Percentiles rank a stretch among this genome's conserved stretches.
phyloP scores from a whole-genome alignment of 2,888 invertebrate species.

The Drosophila kuntzei region DNA sequence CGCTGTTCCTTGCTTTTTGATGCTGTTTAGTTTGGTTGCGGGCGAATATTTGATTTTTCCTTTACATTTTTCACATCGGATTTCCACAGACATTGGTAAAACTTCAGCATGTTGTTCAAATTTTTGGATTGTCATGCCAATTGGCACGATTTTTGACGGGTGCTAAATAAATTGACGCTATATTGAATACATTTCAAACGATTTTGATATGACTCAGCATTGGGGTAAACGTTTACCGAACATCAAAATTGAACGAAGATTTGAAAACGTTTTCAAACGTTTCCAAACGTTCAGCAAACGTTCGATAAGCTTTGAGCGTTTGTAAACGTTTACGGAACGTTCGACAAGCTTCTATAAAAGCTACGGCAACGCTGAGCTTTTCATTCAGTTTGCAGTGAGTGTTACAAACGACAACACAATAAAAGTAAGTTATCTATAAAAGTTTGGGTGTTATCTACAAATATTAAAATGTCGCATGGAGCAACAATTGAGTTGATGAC shows the following conservation, averaged over 20 bases:
- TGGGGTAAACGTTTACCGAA: constrained; percentile 26
- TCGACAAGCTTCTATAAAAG: constrained; percentile 38
- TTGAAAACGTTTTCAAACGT: constrained; percentile 24
- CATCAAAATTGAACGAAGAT: constrained; percentile 10
- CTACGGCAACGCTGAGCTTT: constrained; percentile 12
- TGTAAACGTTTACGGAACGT: constrained; percentile 38
- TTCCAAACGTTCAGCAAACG: constrained; percentile 15
- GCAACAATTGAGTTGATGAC: constrained; percentile 9
- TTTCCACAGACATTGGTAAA: constrained; percentile 31
- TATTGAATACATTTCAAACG: constrained; percentile 39
- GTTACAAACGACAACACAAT: constrained; percentile 14
- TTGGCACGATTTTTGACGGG: constrained; percentile 44
- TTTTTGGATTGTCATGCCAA: constrained; percentile 47
- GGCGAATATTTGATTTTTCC: constrained; percentile 67
- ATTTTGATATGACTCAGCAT: constrained; percentile 34
- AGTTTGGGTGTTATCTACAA: not conserved
- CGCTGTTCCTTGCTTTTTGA: constrained; percentile 48
- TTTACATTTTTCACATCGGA: constrained; percentile 32
- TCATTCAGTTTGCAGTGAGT: constrained; percentile 31
- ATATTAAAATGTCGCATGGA: constrained; percentile 17
- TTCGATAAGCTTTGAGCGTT: constrained; percentile 22
- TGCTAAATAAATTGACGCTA: constrained; percentile 24
- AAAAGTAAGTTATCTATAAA: constrained; percentile 4
- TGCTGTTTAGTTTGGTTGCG: constrained; percentile 54
- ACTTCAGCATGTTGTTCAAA: constrained; percentile 23